phyloP scores from a whole-genome alignment of 2,113 vertebrate genomes.

The Nanorana parkeri region DNA sequence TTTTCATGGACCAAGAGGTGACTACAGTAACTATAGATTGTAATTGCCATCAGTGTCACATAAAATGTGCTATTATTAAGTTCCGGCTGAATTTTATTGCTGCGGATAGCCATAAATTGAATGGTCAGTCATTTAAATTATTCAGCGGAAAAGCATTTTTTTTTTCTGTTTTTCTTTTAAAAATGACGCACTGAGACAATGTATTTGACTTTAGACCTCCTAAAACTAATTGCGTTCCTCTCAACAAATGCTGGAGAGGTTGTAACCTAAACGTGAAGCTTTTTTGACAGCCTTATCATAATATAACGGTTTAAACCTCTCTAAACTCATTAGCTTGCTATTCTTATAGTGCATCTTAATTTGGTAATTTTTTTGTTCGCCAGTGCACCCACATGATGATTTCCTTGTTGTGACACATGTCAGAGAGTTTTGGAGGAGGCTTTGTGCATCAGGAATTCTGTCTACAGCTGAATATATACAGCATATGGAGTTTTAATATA shows the following conservation, averaged over 20 bases:
- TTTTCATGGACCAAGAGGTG: slow-evolving; percentile 76
- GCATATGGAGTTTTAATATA: background rate
- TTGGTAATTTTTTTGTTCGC: slow-evolving; percentile 29
- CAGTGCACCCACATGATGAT: slow-evolving; percentile 1
- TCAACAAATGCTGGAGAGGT: slow-evolving; percentile 71
- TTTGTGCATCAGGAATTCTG: slow-evolving; percentile 3
- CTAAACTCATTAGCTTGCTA: slow-evolving; percentile 41
- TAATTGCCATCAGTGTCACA: slow-evolving; percentile 89
- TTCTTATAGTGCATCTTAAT: slow-evolving; percentile 30
- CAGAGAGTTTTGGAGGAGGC: slow-evolving; percentile 23
- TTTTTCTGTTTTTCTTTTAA: slow-evolving; percentile 64
- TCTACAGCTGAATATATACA: slow-evolving; percentile 2
- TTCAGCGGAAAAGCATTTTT: slow-evolving; percentile 68
- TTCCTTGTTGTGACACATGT: slow-evolving; percentile 37
- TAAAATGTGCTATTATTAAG: slow-evolving; percentile 90
- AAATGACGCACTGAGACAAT: slow-evolving; percentile 69
- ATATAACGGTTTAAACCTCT: slow-evolving; percentile 66
- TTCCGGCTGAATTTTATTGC: slow-evolving; percentile 86
- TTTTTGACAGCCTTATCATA: slow-evolving; percentile 62
- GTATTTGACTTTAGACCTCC: slow-evolving; percentile 77
- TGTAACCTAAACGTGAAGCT: slow-evolving; percentile 69
- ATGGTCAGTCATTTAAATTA: slow-evolving; percentile 88
- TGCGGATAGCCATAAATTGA: slow-evolving; percentile 84
- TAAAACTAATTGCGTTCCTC: slow-evolving; percentile 72
- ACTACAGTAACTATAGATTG: slow-evolving; percentile 82